Evolutionary conservation across 2,797 vertebrate species (phyloP), one percentile per base, ranked within the genome.

Genomic region (Lepus townsendii): DNA sequence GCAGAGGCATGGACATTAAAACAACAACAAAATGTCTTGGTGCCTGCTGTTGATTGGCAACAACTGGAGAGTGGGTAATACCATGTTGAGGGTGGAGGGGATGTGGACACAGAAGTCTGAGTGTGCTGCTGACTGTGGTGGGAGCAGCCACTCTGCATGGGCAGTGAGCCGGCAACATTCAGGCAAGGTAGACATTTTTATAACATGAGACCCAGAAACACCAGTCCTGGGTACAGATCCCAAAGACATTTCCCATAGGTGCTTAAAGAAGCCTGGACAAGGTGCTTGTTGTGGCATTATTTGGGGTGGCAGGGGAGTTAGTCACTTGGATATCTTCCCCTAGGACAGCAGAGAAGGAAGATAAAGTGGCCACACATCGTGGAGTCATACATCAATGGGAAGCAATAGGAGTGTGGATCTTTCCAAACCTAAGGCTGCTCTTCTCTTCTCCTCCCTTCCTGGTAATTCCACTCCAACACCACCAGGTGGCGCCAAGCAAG

Each of bases 401-500:
- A 60, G 50, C 19, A 63, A 32, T n/a, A 50, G 42, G 54, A 5
- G 19, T 38, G 19, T 38, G 7, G 26, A 60, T 47, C 50, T 77
- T 50, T 35, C 71, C 88, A 62, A 78, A 69, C 13, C 24, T 47
- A 52, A 50, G 2, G 9, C 32, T 69, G 17, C 8, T 72, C 77
- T 95, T 83, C 30, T 20, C 10, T 54, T 82, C 16, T 76, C 84
- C 92, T 95, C 57, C 14, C 16, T 72, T 90, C 27, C 57, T 72
- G 47, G 92, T 91, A 92, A 93, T 52, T 84, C n/a, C 38, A 54
- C 35, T 38, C 54, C 62, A 78, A 83, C 75, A 82, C 47, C 47
- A 71, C 10, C 66, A 71, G 60, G 54, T 68, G 72, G 52, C 7
- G 30, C 54, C 30, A 76, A 91, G 83, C 80, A 73, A 80, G 16